These are phyloP conservation scores for Triplophysa rosa DNA, from an alignment of 2,113 vertebrate species.

Conservation along the genomic window DNA sequence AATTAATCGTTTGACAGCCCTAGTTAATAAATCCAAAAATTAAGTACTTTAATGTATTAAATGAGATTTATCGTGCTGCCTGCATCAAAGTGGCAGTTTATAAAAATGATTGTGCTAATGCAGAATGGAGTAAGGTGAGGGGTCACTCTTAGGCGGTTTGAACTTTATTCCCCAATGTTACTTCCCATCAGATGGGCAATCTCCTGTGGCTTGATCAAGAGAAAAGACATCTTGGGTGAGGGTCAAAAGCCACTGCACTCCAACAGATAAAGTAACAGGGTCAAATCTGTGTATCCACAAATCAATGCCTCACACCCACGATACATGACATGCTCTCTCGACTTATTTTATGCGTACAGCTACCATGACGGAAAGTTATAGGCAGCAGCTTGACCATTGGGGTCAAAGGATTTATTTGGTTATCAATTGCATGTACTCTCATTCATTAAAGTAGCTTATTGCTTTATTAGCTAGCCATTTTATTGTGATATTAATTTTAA, in stretches of 20 bases:
- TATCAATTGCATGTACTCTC: constrained; percentile 26
- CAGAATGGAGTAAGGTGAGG: background rate
- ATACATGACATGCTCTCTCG: constrained; percentile 30
- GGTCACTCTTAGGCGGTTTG: constrained; percentile 12
- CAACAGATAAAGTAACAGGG: constrained; percentile 66
- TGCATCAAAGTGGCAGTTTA: constrained; percentile 64
- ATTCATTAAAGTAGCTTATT: constrained; percentile 27
- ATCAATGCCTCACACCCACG: constrained; percentile 63
- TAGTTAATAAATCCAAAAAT: constrained; percentile 66
- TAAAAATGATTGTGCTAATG: constrained; percentile 63
- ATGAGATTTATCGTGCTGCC: constrained; percentile 69
- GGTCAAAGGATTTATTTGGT: constrained; percentile 24
- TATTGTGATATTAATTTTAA: background rate
- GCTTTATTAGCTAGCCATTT: background rate
- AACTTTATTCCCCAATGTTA: constrained; percentile 45
- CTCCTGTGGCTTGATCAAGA: constrained; percentile 48
- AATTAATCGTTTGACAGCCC: no score
- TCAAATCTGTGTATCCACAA: constrained; percentile 64
- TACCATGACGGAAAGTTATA: constrained; percentile 16
- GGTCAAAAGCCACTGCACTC: constrained; percentile 58
- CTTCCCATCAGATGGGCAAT: constrained; percentile 32
- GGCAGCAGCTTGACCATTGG: constrained; percentile 22
- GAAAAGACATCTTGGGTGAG: constrained; percentile 55
- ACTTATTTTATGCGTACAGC: constrained; percentile 21
- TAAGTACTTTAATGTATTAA: constrained; percentile 67